phyloP scores from a whole-genome alignment of 2,888 invertebrate species.

The Calameuta filiformis region DNA sequence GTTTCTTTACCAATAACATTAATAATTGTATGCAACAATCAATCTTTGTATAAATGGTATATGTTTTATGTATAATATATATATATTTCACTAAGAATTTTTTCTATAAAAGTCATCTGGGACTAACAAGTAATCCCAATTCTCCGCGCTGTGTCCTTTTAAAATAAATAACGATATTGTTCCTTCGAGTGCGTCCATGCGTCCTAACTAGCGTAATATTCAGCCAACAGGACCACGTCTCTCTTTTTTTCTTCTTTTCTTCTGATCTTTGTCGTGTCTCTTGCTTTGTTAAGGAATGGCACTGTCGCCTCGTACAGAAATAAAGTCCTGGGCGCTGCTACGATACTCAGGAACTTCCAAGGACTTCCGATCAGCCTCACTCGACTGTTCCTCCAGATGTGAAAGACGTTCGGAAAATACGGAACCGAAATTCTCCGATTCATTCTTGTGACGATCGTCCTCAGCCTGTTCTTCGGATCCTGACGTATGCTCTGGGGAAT shows the following conservation, averaged over 20 bases:
- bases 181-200: neutral
- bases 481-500: neutral
- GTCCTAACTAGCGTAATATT: neutral
- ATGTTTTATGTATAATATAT: neutral
- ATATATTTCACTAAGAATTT: neutral
- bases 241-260: neutral
- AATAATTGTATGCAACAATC: neutral
- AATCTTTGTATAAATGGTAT: neutral
- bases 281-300: neutral
- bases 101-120: constrained; percentile 1
- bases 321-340: neutral
- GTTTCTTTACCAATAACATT: neutral
- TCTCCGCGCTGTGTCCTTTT: neutral
- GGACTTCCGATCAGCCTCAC: neutral
- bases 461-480: neutral
- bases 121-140: neutral
- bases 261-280: neutral
- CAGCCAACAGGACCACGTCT: neutral
- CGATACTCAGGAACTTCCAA: neutral
- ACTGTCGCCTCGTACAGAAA: neutral
- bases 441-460: neutral
- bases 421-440: neutral
- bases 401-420: neutral
- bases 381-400: neutral
- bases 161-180: constrained; percentile 3